A percentile compares a stretch with the other conserved stretches of the same genome.
These are phyloP conservation scores for Coenonympha arcania DNA, from an alignment of 2,888 invertebrate species.

Conservation along the genomic window DNA sequence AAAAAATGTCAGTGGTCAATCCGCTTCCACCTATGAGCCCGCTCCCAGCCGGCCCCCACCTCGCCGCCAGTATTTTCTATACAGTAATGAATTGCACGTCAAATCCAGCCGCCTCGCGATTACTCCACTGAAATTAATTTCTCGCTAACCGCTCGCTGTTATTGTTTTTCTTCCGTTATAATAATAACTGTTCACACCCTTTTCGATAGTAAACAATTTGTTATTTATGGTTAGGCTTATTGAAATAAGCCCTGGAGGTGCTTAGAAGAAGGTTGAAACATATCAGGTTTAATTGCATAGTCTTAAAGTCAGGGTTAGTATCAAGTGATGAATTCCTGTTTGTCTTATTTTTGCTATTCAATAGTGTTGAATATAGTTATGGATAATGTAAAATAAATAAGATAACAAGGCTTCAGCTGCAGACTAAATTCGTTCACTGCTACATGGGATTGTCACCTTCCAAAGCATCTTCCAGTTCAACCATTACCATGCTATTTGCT, in stretches of 20 bases:
- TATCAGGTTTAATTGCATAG: too few species aligned
- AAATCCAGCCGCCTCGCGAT: conserved; percentile 38
- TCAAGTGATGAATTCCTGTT: too few species aligned
- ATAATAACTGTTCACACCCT: conserved; percentile 16
- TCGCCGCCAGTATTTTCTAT: conserved; percentile 34
- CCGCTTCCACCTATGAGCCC: background rate
- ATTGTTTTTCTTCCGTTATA: conserved; percentile 21
- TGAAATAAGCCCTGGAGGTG: too few species aligned
- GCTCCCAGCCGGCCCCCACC: background rate
- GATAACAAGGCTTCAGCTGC: too few species aligned
- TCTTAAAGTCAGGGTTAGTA: too few species aligned
- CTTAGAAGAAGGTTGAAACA: background rate
- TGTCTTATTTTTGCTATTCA: too few species aligned
- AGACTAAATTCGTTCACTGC: too few species aligned
- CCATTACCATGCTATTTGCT: too few species aligned
- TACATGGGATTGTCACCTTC: too few species aligned
- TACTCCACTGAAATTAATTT: conserved; percentile 43
- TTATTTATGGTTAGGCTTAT: conserved; percentile 10
- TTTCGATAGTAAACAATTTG: conserved; percentile 9
- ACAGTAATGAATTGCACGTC: conserved; percentile 46
- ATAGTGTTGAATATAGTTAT: too few species aligned
- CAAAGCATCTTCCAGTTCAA: too few species aligned
- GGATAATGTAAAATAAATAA: too few species aligned
- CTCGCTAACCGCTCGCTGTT: conserved; percentile 22
- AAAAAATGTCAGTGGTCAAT: background rate